Evolutionary conservation across 2,113 vertebrate genomes (phyloP), one percentile per base, ranked within the genome.

Genomic region (Amazona vittata): DNA sequence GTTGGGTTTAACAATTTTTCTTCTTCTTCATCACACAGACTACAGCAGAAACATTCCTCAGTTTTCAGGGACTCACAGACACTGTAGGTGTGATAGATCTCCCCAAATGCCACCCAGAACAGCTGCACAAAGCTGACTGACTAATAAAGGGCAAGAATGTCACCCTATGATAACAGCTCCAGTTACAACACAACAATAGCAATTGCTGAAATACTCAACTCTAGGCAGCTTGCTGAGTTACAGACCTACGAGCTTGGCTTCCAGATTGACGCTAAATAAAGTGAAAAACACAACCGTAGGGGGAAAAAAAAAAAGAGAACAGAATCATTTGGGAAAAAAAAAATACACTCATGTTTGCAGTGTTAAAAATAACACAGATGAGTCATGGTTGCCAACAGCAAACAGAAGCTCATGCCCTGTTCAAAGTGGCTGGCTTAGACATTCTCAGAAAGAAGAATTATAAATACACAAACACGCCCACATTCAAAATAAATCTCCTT

Each of bases 81-180:
- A 53, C 37, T 55, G 77, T 73, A 97, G 88, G 79, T 96, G 86
- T 47, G 86, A 91, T 60, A 44, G 46, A 80, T 87, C 93, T 88
- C 68, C 67, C 60, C 55, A 87, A 11, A 96, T 83, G 74, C 68
- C 78, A 70, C 5, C n/a, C 17, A 1, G 59, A 93, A 93, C 95
- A 97, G 94, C 95, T 97, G 95, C 93, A 95, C 55, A 88, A 94
- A 95, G 60, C 74, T 31, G 15, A 67, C 24, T 79, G 89, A 83
- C 81, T 90, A 77, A 80, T 49, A 68, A 37, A 53, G 73, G 57
- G 68, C 67, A 81, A 84, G 70, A 90, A 94, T 81, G 71, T 90
- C 83, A 89, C 57, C 73, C 60, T 43, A 28, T 70, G 53, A 63
- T 80, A 86, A 63, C 73, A 97, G 87, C 79, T 97, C 60, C 18